Conservation (phyloP, 2,113 vertebrate species). For the Neodon shergylaensis region DNA sequence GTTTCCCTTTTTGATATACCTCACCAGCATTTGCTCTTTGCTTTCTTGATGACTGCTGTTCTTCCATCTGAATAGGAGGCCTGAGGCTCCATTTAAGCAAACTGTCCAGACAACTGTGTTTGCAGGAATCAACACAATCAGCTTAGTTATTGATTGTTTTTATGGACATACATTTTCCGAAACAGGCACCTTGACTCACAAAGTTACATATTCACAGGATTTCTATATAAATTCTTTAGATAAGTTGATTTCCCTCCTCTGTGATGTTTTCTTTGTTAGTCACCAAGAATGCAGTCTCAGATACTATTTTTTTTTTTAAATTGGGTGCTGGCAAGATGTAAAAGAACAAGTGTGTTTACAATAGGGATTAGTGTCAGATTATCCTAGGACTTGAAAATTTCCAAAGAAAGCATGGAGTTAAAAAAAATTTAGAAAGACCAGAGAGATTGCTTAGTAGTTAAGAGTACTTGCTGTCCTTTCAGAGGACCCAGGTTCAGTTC, state of each 20-base stretch:
- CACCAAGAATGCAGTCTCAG: background rate
- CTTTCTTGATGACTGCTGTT: background rate
- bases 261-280: background rate
- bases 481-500: background rate
- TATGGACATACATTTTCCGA: background rate
- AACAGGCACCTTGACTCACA: background rate
- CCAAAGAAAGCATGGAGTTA: background rate
- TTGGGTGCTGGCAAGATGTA: background rate
- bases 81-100: background rate
- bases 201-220: background rate
- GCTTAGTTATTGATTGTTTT: conserved; percentile 27
- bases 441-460: background rate
- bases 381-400: background rate
- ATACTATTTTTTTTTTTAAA: background rate
- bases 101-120: background rate
- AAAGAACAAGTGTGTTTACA: background rate
- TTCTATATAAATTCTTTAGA: conserved; percentile 4
- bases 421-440: background rate
- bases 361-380: background rate
- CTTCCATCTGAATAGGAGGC: background rate
- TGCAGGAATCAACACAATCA: background rate
- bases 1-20: background rate
- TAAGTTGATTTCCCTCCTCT: background rate
- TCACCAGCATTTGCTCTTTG: background rate
- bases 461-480: background rate